Percentiles rank a stretch among this genome's conserved stretches.
These are phyloP conservation scores for Papilio glaucus DNA, from an alignment of 1,140 invertebrate species.

Conservation along the genomic window DNA sequence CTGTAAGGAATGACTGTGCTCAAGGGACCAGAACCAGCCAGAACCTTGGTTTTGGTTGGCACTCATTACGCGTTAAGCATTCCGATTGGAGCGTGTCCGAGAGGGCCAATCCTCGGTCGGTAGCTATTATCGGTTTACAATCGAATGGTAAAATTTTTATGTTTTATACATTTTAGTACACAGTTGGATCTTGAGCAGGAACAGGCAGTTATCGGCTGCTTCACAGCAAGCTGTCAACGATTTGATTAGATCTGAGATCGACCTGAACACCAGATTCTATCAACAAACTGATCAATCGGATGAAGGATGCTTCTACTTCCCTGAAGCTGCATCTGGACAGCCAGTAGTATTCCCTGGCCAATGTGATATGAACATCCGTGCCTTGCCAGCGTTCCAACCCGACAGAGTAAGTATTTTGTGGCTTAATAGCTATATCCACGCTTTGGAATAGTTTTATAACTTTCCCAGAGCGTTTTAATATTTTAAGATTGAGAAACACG, in stretches of 20 bases:
- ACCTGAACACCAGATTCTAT: constrained; percentile 54
- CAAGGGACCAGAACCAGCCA: no score
- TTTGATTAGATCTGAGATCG: constrained; percentile 48
- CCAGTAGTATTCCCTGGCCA: constrained; percentile 58
- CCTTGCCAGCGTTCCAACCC: constrained; percentile 47
- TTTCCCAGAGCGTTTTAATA: no score
- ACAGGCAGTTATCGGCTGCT: constrained; percentile 38
- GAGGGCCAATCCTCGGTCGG: no score
- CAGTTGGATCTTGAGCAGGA: constrained; percentile 63
- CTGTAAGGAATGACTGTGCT: no score
- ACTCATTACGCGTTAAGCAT: no score
- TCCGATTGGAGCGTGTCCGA: no score
- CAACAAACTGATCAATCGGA: constrained; percentile 43
- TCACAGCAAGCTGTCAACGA: constrained; percentile 42
- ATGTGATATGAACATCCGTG: constrained; percentile 49
- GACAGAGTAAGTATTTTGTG: constrained; percentile 47
- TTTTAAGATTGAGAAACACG: no score
- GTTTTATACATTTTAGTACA: constrained; percentile 46
- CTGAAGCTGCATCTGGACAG: constrained; percentile 43
- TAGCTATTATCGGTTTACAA: no score
- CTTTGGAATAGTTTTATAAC: no score
- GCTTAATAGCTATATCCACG: no score
- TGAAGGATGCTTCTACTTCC: constrained; percentile 60
- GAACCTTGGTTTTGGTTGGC: no score
- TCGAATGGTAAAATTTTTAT: not conserved